phyloP scores from a whole-genome alignment of 1,140 invertebrate genomes.

The Brachionus asplanchnoidis region DNA sequence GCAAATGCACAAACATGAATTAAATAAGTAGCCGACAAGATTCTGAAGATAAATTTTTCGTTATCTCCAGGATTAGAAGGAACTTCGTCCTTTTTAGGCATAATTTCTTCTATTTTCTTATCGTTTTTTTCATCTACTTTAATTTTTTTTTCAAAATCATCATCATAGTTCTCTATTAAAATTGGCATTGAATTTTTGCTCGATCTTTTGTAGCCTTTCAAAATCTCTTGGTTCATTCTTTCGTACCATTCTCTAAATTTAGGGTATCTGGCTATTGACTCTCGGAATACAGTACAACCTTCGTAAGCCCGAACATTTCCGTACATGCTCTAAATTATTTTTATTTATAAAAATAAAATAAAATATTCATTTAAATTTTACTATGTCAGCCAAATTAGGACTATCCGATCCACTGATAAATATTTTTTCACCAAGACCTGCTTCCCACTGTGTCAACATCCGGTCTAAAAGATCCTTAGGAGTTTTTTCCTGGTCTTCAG shows the following conservation, averaged over 20 bases:
- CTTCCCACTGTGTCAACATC: background rate
- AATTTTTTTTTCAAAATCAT: background rate
- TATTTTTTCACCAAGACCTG: background rate
- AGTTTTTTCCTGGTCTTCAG: background rate
- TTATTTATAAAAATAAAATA: background rate
- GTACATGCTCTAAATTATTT: conserved; percentile 32
- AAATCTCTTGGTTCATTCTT: background rate
- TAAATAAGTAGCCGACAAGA: background rate
- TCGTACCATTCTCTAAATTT: conserved; percentile 28
- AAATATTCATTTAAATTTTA: background rate
- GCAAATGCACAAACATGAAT: conserved; percentile 16
- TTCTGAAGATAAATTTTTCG: background rate
- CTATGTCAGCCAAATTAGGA: conserved; percentile 22
- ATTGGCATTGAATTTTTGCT: background rate
- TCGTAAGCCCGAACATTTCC: conserved; percentile 7
- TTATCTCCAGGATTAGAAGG: background rate
- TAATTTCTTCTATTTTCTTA: background rate
- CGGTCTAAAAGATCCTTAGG: background rate
- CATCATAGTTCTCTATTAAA: background rate
- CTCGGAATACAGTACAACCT: conserved; percentile 19
- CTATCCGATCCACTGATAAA: background rate
- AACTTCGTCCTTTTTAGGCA: too few relatives aligned
- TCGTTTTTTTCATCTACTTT: background rate
- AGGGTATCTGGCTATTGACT: conserved; percentile 24
- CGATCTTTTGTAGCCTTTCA: background rate